phyloP scores from a whole-genome alignment of 2,113 vertebrate species.

The Nothoprocta pentlandii region DNA sequence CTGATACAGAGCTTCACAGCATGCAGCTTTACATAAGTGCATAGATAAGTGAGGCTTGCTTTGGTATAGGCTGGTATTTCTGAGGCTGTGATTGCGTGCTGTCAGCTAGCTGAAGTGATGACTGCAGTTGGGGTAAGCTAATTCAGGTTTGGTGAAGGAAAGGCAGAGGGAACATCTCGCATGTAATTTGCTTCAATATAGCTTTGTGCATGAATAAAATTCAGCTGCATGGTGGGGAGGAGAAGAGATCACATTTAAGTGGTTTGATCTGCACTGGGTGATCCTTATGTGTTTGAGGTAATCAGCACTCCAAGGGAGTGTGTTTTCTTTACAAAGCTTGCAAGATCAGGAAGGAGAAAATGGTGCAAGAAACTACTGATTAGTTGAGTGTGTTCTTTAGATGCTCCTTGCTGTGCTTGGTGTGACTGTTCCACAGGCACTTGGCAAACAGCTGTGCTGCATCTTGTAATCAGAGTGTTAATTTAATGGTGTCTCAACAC shows the following conservation, averaged over 20 bases:
- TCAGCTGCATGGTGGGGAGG: neutral
- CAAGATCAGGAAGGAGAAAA: neutral
- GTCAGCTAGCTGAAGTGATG: slow-evolving; percentile 37
- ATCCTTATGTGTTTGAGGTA: neutral
- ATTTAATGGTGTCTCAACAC: slow-evolving; percentile 6
- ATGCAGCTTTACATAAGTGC: neutral
- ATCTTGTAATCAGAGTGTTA: slow-evolving; percentile 43
- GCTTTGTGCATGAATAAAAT: neutral
- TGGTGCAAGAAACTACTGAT: neutral
- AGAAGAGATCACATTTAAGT: neutral
- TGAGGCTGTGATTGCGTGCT: slow-evolving; percentile 56
- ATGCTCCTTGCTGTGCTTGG: neutral
- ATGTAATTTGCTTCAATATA: neutral
- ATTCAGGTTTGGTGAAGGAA: neutral
- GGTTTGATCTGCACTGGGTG: neutral
- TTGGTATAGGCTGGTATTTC: slow-evolving; percentile 42
- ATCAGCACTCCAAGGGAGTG: neutral
- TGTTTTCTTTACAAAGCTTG: neutral
- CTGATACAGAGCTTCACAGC: neutral
- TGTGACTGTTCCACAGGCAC: neutral
- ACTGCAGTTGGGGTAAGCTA: neutral
- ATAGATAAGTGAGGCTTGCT: neutral
- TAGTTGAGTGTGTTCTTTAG: slow-evolving; percentile 30
- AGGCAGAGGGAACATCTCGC: neutral
- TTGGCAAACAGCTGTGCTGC: slow-evolving; percentile 42